phyloP scores from a whole-genome alignment of 2,113 vertebrate species.

The Campylomormyrus tamandua region DNA sequence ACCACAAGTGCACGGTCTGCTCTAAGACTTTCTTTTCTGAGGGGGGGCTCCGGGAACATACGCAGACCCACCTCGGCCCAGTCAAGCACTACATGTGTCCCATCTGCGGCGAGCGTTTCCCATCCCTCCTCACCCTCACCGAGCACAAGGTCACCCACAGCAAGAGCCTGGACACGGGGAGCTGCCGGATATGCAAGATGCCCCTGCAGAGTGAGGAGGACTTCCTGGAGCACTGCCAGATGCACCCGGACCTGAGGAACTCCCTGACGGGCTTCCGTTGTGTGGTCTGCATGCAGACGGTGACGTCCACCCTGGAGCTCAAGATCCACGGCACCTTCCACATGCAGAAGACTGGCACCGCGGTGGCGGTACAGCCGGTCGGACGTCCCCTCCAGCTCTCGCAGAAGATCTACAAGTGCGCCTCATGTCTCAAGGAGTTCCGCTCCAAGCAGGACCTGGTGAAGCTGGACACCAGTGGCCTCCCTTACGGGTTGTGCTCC shows the following conservation, averaged over 20 bases:
- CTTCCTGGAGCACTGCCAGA: slow-evolving; percentile 97
- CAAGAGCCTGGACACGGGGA: slow-evolving; percentile 96
- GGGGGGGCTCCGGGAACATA: slow-evolving; percentile 88
- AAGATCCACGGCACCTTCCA: slow-evolving; percentile 99
- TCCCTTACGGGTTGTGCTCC: slow-evolving; percentile 91
- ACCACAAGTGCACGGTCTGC: slow-evolving; percentile 97
- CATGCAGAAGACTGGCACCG: slow-evolving; percentile 89
- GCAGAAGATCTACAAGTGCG: slow-evolving; percentile 89
- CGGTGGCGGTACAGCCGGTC: slow-evolving; percentile 36
- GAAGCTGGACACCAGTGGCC: slow-evolving; percentile 92
- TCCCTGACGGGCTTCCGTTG: slow-evolving; percentile 97
- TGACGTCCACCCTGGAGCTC: slow-evolving; percentile 95
- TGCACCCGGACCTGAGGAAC: slow-evolving; percentile 96
- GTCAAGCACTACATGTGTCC: slow-evolving; percentile 99
- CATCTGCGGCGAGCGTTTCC: slow-evolving; percentile 95
- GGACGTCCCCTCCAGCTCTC: slow-evolving; percentile 55
- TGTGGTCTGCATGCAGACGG: slow-evolving; percentile 98
- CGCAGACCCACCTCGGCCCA: slow-evolving; percentile 96
- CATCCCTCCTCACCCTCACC: slow-evolving; percentile 92
- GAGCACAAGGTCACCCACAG: slow-evolving; percentile 99
- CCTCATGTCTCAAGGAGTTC: slow-evolving; percentile 95
- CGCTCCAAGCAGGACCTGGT: slow-evolving; percentile 91
- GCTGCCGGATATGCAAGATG: slow-evolving; percentile 97
- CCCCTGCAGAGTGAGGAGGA: slow-evolving; percentile 95
- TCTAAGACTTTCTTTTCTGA: slow-evolving; percentile 98